Conservation (phyloP, 2,888 invertebrate species). For the Rhamnusium bicolor region DNA sequence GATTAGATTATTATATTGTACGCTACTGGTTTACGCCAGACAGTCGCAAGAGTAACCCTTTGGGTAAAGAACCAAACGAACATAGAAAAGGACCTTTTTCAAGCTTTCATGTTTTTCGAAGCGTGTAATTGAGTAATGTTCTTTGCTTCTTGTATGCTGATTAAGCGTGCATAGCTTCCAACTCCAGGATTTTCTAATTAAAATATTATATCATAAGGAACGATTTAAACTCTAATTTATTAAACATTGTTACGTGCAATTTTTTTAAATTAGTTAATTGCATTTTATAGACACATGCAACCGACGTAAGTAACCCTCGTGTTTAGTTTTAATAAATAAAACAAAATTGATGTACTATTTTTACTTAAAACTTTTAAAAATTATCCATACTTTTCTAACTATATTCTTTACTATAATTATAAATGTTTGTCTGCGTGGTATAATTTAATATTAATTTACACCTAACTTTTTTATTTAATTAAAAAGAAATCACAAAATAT, state of each 20-base stretch:
- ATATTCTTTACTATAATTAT: no score
- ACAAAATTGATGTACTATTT: no score
- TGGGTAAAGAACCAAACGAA: constrained; percentile 12
- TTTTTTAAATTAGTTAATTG: background rate
- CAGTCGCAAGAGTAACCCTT: constrained; percentile 22
- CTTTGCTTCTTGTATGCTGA: constrained; percentile 17
- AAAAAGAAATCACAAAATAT: no score
- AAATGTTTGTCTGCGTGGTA: no score
- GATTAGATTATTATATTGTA: background rate
- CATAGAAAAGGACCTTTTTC: constrained; percentile 5
- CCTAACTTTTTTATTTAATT: no score
- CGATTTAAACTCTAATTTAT: background rate
- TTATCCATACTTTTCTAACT: no score
- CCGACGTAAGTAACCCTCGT: background rate
- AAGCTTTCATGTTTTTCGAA: constrained; percentile 13
- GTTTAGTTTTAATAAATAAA: background rate
- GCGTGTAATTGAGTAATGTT: constrained; percentile 38
- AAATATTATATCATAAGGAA: background rate
- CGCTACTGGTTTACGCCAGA: background rate
- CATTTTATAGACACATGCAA: background rate
- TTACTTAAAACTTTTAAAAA: no score
- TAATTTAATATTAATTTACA: no score
- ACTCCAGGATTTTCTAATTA: constrained; percentile 10
- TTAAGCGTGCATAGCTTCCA: constrained; percentile 1
- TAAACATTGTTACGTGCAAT: background rate